A percentile compares a stretch with the other conserved stretches of the same genome.
phyloP scores from a whole-genome alignment of 2,113 vertebrate species.

The Heterochromis multidens region DNA sequence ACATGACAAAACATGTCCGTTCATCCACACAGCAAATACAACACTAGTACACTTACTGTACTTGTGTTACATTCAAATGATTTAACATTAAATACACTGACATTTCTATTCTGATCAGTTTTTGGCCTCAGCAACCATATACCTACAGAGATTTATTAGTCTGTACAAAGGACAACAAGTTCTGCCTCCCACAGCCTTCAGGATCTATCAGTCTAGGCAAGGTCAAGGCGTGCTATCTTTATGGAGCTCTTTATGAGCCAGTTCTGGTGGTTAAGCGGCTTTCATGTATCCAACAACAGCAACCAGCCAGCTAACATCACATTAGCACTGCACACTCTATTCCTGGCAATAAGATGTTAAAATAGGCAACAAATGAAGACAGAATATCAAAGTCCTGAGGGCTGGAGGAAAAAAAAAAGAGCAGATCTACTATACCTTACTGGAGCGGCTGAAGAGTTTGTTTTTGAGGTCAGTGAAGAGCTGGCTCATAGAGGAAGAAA shows the following conservation, averaged over 20 bases:
- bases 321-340: conserved; percentile 8
- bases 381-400: background rate
- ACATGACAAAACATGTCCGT: conserved; percentile 47
- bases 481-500: conserved; percentile 4
- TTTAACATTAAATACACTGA: conserved; percentile 28
- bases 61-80: conserved; percentile 16
- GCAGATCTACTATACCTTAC: conserved; percentile 28
- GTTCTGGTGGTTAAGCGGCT: conserved; percentile 18
- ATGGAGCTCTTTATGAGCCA: conserved; percentile 26
- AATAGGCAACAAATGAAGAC: background rate
- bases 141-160: conserved; percentile 40
- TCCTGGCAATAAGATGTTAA: conserved; percentile 8
- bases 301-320: conserved; percentile 16
- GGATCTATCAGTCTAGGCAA: conserved; percentile 49
- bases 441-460: background rate
- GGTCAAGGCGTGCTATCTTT: conserved; percentile 52
- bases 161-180: conserved; percentile 21
- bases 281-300: conserved; percentile 35
- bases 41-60: conserved; percentile 13
- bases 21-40: conserved; percentile 13
- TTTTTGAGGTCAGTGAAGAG: conserved; percentile 12
- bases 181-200: conserved; percentile 17
- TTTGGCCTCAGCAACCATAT: conserved; percentile 23
- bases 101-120: conserved; percentile 40
- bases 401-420: background rate